Conservation (phyloP, 2,113 vertebrate genomes). For the Gasterosteus aculeatus region DNA sequence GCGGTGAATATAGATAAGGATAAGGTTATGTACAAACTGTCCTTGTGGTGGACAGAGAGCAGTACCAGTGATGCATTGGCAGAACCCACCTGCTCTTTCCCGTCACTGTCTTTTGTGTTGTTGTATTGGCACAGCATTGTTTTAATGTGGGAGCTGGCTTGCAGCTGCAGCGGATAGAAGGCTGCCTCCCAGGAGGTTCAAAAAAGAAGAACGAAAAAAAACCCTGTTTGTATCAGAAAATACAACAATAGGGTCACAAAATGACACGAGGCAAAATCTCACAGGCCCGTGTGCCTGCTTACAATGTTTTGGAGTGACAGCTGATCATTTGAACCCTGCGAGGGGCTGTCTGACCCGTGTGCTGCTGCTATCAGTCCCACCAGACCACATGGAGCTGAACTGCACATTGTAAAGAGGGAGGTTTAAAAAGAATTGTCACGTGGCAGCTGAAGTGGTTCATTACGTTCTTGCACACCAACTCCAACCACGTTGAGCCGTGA, state of each 20-base stretch:
- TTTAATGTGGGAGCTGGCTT: slow-evolving; percentile 68
- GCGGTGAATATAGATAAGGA: slow-evolving; percentile 32
- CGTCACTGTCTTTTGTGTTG: slow-evolving; percentile 51
- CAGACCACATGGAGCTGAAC: slow-evolving; percentile 19
- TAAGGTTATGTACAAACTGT: slow-evolving; percentile 48
- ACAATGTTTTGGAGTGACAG: slow-evolving; percentile 48
- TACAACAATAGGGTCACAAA: slow-evolving; percentile 62
- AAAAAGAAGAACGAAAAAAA: slow-evolving; percentile 21
- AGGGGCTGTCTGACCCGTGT: slow-evolving; percentile 51
- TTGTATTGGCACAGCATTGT: slow-evolving; percentile 52
- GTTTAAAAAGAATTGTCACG: slow-evolving; percentile 21
- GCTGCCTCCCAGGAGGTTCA: slow-evolving; percentile 58
- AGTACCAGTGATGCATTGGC: slow-evolving; percentile 46
- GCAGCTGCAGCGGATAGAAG: slow-evolving; percentile 75
- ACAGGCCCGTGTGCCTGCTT: slow-evolving; percentile 25
- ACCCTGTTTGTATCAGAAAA: slow-evolving; percentile 62
- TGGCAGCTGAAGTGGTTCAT: slow-evolving; percentile 26
- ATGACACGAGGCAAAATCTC: slow-evolving; percentile 65
- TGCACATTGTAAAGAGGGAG: background rate
- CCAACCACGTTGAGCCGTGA: slow-evolving; percentile 32
- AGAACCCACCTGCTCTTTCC: slow-evolving; percentile 10
- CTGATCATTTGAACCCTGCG: slow-evolving; percentile 58
- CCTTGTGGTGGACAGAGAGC: slow-evolving; percentile 62
- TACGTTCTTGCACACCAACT: slow-evolving; percentile 24
- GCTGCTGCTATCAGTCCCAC: slow-evolving; percentile 32